Base-by-base conservation (phyloP, 92 coral and sea anemone genomes). In the Porites cylindrica region DNA sequence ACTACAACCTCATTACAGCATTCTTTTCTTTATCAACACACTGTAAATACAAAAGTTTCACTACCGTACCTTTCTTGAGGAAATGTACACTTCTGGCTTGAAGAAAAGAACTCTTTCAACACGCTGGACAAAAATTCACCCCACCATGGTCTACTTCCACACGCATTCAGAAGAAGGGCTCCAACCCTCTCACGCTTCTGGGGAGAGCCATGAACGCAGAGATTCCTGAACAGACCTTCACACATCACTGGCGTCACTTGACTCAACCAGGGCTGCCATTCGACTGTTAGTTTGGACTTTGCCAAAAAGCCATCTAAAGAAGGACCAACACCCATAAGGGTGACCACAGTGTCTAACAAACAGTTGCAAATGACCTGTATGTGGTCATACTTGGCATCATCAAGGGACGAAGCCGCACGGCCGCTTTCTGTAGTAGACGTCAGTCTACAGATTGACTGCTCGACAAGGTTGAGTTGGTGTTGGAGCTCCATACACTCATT, bases 131-230 rank as follows among this genome's bases (percentile, higher is more conserved):
- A 90, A 80, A 97, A 97, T 78, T 91, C 84, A 9, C 99, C 99
- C 99, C 99, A 97, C 99, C 99, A 97, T 1, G 97, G 82, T 81
- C 92, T 90, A 21, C 77, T 90, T 19, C 97, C 93, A 79, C 96
- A 97, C 5, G 98, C 86, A 74, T 94, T 96, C 64, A 95, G 85
- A 65, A 97, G 90, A 70, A 97, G 79, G 43, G 99, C 98, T 24
- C 96, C 98, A n/a, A 94, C 93, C 26, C 97, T 88, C 7, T 91
- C 91, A 51, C 99, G 91, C 62, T 94, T 85, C 75, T 90, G 97
- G 51, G 97, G 96, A 75, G 92, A 90, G 11, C 98, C 99, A 86
- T 78, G 94, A 10, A 95, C 92, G 87, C 98, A 97, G 20, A 97
- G 92, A 53, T 94, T 95, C 91, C 96, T 93, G 63, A 97, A 97